Percentiles rank a stretch among this genome's conserved stretches.
Conservation (phyloP, 64 coral and sea anemone genomes). For the Montipora capricornis region DNA sequence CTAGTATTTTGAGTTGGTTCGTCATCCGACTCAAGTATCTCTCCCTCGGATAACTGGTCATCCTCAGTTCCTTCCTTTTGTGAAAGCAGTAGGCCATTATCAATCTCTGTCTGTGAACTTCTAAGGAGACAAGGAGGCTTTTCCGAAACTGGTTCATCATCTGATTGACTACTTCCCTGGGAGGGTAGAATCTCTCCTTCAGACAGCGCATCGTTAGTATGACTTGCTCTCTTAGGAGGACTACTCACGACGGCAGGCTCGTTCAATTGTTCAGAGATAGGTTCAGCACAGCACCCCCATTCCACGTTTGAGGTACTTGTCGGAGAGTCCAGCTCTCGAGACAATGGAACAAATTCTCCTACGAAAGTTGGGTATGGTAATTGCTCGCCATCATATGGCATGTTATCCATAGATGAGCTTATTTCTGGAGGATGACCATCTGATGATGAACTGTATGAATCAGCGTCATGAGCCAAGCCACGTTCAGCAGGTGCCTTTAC, state of each 20-base stretch:
- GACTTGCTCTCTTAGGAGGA: not conserved
- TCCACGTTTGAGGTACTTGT: not conserved
- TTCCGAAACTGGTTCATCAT: not conserved
- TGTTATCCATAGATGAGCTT: conserved; percentile 22
- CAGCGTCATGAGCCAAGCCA: not conserved
- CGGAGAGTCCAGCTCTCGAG: not conserved
- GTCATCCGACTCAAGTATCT: conserved; percentile 25
- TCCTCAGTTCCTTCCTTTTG: not conserved
- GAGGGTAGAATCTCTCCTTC: conserved; percentile 27
- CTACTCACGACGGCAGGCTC: not conserved
- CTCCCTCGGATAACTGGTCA: conserved; percentile 35
- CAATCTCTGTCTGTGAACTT: not conserved
- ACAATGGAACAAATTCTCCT: conserved; percentile 70
- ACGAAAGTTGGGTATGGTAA: conserved; percentile 63
- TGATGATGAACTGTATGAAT: conserved; percentile 9
- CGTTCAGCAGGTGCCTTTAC: not conserved
- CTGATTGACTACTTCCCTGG: conserved; percentile 9
- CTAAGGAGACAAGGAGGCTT: not conserved
- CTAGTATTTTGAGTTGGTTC: conserved; percentile 19
- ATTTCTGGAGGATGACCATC: conserved; percentile 20
- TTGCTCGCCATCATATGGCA: conserved; percentile 33
- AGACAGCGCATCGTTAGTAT: conserved; percentile 14
- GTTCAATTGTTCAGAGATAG: not conserved
- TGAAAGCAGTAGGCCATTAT: not conserved
- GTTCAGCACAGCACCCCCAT: conserved; percentile 15